A percentile compares a stretch with the other conserved stretches of the same genome.
Conservation (phyloP, 2,797 vertebrate species). For the Anguilla obscura region DNA sequence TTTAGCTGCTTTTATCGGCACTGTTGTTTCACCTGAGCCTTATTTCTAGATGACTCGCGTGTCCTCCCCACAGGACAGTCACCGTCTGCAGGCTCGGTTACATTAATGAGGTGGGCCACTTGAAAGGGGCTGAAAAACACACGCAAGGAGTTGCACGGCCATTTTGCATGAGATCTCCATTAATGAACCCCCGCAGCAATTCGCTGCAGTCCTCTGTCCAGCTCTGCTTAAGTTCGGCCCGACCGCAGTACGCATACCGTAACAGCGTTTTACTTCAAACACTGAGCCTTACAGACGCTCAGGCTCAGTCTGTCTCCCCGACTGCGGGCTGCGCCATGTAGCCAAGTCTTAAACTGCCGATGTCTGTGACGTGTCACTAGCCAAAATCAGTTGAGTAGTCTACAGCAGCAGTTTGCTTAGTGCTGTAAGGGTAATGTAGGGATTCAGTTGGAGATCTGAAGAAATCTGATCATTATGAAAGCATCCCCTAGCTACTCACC, state of each 20-base stretch:
- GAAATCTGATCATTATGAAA: not conserved
- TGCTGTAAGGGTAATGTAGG: too few species aligned
- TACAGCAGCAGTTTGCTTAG: not conserved
- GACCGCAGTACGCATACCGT: constrained; percentile 53
- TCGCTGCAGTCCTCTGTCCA: constrained; percentile 58
- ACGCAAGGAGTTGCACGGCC: constrained; percentile 65
- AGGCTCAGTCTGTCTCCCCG: not conserved
- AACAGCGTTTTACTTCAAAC: constrained; percentile 1
- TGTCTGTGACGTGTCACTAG: not conserved
- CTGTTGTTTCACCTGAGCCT: constrained; percentile 64
- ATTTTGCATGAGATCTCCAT: constrained; percentile 68
- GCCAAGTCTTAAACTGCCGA: not conserved
- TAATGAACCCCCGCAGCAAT: constrained; percentile 61
- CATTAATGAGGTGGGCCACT: constrained; percentile 67
- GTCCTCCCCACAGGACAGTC: constrained; percentile 58
- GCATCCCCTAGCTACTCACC: not conserved
- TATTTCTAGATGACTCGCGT: constrained; percentile 74
- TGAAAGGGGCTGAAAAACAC: constrained; percentile 65
- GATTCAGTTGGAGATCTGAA: too few species aligned
- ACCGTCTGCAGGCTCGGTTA: constrained; percentile 70
- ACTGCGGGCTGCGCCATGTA: not conserved
- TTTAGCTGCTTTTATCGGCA: constrained; percentile 61
- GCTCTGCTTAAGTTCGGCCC: constrained; percentile 61
- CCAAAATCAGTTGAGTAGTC: not conserved
- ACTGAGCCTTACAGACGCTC: not conserved